Evolutionary conservation across 2,888 invertebrate genomes (phyloP).

Genomic region (Drosophila paramelanica): DNA sequence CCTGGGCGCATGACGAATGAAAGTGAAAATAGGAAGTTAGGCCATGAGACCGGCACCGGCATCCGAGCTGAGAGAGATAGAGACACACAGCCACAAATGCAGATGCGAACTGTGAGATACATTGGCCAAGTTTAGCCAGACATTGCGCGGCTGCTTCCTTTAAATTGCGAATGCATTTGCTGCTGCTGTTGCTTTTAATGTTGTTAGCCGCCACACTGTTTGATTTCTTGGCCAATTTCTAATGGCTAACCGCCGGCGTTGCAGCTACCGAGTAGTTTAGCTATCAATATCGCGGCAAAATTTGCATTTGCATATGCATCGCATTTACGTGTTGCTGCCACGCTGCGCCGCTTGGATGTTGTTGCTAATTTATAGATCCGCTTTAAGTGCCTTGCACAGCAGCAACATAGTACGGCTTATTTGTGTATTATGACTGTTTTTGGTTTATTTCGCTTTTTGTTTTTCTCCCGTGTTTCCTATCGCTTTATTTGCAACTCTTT

Average conservation of each 20-base stretch:
- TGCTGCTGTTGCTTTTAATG: conserved; percentile 37
- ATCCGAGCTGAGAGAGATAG: conserved; percentile 32
- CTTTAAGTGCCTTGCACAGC: conserved; percentile 26
- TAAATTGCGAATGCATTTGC: conserved; percentile 56
- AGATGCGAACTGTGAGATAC: conserved; percentile 44
- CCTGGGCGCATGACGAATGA: conserved; percentile 74
- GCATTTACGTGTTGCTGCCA: conserved; percentile 32
- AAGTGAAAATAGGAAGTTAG: conserved; percentile 82
- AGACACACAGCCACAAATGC: conserved; percentile 30
- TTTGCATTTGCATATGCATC: conserved; percentile 30
- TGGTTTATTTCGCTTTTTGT: conserved; percentile 25
- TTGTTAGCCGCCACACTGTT: conserved; percentile 60
- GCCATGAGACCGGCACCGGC: conserved; percentile 71
- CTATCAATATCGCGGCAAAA: conserved; percentile 47
- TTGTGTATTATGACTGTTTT: conserved; percentile 30
- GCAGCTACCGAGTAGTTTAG: conserved; percentile 26
- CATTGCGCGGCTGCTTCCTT: conserved; percentile 68
- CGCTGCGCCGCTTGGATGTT: conserved; percentile 30
- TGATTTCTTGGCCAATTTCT: conserved; percentile 77
- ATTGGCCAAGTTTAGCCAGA: conserved; percentile 70
- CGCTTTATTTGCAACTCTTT: conserved; percentile 35
- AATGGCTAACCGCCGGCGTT: conserved; percentile 52
- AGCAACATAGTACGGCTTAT: conserved; percentile 24
- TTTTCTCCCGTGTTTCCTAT: conserved; percentile 2
- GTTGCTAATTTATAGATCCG: conserved; percentile 68